These are phyloP conservation scores for Ictalurus furcatus DNA, from an alignment of 2,113 vertebrate species.

Conservation along the genomic window DNA sequence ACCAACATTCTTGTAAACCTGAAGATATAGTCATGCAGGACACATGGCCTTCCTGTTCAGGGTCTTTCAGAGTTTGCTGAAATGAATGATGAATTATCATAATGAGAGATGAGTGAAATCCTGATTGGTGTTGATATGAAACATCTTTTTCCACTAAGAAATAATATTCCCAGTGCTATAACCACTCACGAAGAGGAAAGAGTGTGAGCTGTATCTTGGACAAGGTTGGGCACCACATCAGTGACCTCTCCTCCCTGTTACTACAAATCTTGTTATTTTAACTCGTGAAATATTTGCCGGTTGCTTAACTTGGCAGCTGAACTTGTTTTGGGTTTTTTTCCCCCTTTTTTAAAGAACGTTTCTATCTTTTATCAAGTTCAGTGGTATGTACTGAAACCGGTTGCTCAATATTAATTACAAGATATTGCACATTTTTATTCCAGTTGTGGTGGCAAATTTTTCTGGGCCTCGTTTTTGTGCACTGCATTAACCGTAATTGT, in stretches of 20 bases:
- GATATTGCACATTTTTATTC: background rate
- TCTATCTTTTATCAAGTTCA: background rate
- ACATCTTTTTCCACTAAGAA: background rate
- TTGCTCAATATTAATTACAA: background rate
- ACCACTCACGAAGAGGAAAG: constrained; percentile 19
- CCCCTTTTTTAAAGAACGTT: background rate
- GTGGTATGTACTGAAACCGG: background rate
- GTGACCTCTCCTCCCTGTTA: constrained; percentile 26
- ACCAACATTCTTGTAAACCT: background rate
- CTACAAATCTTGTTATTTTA: constrained; percentile 26
- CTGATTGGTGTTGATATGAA: background rate
- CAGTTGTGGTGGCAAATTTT: background rate
- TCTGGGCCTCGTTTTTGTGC: background rate
- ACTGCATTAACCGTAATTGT: background rate
- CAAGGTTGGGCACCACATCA: background rate
- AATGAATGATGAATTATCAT: background rate
- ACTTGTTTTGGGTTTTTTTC: background rate
- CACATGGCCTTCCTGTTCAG: background rate
- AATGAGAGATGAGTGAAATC: background rate
- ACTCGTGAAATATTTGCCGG: background rate
- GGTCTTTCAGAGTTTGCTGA: background rate
- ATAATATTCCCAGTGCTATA: background rate
- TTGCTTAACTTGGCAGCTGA: constrained; percentile 34
- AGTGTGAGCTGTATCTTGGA: background rate
- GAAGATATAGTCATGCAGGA: background rate